Conservation (phyloP, 2,113 vertebrate genomes). For the Lasiurus borealis region DNA sequence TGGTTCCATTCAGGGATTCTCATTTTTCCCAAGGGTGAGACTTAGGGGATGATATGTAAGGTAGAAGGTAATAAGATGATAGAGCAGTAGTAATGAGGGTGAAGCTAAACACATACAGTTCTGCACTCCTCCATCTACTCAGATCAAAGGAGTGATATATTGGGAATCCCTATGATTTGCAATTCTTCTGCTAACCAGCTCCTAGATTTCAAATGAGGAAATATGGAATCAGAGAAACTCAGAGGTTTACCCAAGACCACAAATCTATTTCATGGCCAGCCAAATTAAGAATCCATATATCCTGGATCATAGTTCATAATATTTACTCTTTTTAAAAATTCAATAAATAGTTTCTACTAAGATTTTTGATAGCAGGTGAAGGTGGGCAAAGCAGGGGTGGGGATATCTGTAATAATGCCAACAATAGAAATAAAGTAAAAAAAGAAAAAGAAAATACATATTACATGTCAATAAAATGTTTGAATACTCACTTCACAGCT, state of each 20-base stretch:
- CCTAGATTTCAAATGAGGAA: slow-evolving; percentile 68
- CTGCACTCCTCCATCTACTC: background rate
- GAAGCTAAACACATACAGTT: background rate
- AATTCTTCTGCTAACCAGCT: slow-evolving; percentile 16
- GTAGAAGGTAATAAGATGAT: background rate
- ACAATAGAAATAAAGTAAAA: background rate
- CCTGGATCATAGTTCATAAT: background rate
- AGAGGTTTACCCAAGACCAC: background rate
- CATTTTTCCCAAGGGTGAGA: background rate
- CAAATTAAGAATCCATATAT: slow-evolving; percentile 1
- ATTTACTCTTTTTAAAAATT: background rate
- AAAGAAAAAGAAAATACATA: background rate
- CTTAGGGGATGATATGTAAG: background rate
- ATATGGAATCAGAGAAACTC: slow-evolving; percentile 2
- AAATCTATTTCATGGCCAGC: background rate
- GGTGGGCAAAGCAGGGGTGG: background rate
- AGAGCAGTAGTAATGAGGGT: background rate
- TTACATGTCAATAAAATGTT: background rate
- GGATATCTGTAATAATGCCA: background rate
- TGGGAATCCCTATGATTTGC: background rate
- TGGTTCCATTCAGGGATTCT: background rate
- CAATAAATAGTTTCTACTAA: background rate
- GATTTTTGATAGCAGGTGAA: background rate
- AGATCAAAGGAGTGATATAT: background rate
- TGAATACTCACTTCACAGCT: background rate